These are phyloP conservation scores for Blastobasis lacticolella DNA, from an alignment of 2,888 invertebrate genomes.

Conservation along the genomic window DNA sequence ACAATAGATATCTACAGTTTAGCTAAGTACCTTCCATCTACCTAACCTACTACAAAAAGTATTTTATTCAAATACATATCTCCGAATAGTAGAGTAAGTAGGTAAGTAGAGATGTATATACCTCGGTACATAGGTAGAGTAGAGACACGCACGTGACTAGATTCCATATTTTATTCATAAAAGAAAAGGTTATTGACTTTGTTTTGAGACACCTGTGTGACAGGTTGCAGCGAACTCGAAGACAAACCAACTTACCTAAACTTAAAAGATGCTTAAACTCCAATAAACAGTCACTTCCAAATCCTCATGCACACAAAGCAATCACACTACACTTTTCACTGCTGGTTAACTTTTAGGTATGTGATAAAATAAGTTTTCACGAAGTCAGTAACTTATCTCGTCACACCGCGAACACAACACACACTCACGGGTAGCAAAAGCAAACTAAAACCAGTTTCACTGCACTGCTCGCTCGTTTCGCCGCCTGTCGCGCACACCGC, in stretches of 20 bases:
- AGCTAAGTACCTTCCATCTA: too few relatives aligned
- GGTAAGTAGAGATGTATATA: too few relatives aligned
- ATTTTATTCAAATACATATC: too few relatives aligned
- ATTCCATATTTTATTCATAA: conserved; percentile 29
- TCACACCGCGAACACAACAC: conserved; percentile 26
- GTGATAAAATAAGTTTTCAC: conserved; percentile 50
- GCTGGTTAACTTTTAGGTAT: conserved; percentile 38
- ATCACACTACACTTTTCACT: conserved; percentile 35
- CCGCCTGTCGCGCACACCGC: too few relatives aligned
- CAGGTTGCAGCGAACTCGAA: conserved; percentile 58
- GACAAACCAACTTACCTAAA: conserved; percentile 46
- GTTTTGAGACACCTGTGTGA: conserved; percentile 63
- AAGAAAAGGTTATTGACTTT: conserved; percentile 57
- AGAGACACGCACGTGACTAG: too few relatives aligned
- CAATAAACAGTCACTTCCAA: conserved; percentile 20
- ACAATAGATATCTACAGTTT: too few relatives aligned
- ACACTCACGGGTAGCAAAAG: conserved; percentile 35
- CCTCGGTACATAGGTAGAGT: too few relatives aligned
- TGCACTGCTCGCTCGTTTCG: too few relatives aligned
- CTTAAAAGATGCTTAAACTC: conserved; percentile 27
- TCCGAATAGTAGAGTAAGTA: too few relatives aligned
- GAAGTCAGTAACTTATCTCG: conserved; percentile 43
- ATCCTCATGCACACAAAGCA: conserved; percentile 29
- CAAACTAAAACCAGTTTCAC: conserved; percentile 37
- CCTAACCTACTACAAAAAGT: too few relatives aligned